Base-by-base conservation (phyloP, 2,888 invertebrate species). In the Spodoptera picta region DNA sequence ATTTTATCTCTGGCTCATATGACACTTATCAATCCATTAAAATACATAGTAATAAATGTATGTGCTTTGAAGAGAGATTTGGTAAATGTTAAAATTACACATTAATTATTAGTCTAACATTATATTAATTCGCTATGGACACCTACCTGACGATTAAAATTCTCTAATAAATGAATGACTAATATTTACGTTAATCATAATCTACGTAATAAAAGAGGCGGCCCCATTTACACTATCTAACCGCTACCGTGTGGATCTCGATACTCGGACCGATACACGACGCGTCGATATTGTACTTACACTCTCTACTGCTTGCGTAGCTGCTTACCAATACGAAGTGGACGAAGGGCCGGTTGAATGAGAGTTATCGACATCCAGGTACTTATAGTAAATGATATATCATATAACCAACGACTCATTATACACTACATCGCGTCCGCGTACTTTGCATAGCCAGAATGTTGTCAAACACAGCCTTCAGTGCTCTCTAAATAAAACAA, bases 211-310 rank as follows among this genome's bases (percentile, higher is more conserved):
- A 75, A 87, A 87, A 91, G 89, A 94, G 93, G 93, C 94, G 94
- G 94, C 92, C 92, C 90, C 93, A 90, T 89, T 92, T 91, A 85
- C 88, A 86, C 85, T 90, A 87, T 80, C 83, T 87, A 87, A 82
- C 82, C 36, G 36, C 36, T 36, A 69, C 69, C 47, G 70, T 75
- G 71, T 55, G 48, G 60, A 54, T 56, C 55, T 65, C 47, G 47
- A 63, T 50, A 56, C 55, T 65, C 47, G 47, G 52, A 52, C 46
- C 53, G 51, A 66, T 46, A 62, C 58, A 50, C 55, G 58, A 57
- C 56, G 59, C 67, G 60, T 31, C 45, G 48, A 2, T 46, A 27
- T 51, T 36, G 36, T 36, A 36, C 36, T 36, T 9, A 9, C 36
- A 19, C 19, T 19, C 19, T 36, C 36, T 36, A 36, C 36, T 36